A percentile compares a stretch with the other conserved stretches of the same genome.
Conservation (phyloP, 2,888 invertebrate genomes). For the Plebejus anna region DNA sequence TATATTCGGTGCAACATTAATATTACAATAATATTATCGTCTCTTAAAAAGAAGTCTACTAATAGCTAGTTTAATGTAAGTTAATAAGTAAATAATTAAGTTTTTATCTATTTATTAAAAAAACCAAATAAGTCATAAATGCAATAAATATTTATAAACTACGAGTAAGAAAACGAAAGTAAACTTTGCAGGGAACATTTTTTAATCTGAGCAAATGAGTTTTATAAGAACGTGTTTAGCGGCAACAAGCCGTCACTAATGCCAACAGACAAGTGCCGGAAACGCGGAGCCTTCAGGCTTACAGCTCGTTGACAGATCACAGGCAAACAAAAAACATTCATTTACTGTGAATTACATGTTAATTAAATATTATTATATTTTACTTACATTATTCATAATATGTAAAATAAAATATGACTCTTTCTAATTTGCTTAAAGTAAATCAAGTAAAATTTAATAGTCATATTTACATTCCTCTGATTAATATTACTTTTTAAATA, state of each 20-base stretch:
- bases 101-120: no score
- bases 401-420: no score
- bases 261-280: constrained; percentile 24
- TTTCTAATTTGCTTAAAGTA: no score
- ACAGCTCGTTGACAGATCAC: constrained; percentile 17
- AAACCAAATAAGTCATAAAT: neutral
- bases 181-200: neutral
- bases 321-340: constrained; percentile 17
- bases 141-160: neutral
- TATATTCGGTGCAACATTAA: neutral
- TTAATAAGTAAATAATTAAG: no score
- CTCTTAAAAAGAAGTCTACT: no score
- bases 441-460: no score
- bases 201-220: neutral
- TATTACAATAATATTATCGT: no score
- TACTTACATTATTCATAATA: no score
- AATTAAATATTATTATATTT: neutral
- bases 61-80: no score
- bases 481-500: no score
- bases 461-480: no score
- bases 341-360: neutral
- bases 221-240: constrained; percentile 12
- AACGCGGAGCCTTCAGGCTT: neutral
- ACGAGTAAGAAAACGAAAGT: neutral
- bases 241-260: constrained; percentile 24